Evolutionary conservation across 2,888 invertebrate species (phyloP).

Genomic region (Oscheius myriophilus): DNA sequence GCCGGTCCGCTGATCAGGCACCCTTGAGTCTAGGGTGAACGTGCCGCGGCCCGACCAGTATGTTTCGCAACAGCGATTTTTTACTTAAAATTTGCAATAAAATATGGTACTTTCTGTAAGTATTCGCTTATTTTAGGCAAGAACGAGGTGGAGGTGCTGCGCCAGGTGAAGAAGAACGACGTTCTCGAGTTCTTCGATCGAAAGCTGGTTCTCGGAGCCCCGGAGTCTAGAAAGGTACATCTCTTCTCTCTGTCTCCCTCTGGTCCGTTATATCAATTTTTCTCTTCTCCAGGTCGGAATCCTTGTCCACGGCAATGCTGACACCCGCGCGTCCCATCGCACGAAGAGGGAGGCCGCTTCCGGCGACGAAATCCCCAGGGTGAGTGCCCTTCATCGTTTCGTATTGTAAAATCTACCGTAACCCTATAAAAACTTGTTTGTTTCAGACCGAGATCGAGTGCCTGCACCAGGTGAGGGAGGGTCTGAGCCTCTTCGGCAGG

Average conservation of each 20-base stretch:
- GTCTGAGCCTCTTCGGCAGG: conserved; percentile 37
- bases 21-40: no score
- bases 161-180: conserved; percentile 83
- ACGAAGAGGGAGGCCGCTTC: no score
- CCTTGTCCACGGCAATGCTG: neutral
- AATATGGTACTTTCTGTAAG: no score
- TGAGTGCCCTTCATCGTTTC: no score
- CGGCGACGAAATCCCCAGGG: no score
- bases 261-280: no score
- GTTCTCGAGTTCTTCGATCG: conserved; percentile 74
- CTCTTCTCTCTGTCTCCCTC: neutral
- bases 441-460: conserved; percentile 33
- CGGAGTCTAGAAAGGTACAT: conserved; percentile 38
- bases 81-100: no score
- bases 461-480: conserved; percentile 37
- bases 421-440: no score
- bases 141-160: conserved; percentile 84
- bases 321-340: neutral
- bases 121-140: conserved; percentile 77
- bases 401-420: no score
- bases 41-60: no score
- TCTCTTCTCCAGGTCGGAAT: neutral
- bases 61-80: no score
- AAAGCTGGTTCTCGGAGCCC: conserved; percentile 38
- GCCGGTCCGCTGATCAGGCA: no score